These are phyloP conservation scores for Elaphurus davidianus DNA, from an alignment of 2,113 vertebrate species.

Conservation along the genomic window DNA sequence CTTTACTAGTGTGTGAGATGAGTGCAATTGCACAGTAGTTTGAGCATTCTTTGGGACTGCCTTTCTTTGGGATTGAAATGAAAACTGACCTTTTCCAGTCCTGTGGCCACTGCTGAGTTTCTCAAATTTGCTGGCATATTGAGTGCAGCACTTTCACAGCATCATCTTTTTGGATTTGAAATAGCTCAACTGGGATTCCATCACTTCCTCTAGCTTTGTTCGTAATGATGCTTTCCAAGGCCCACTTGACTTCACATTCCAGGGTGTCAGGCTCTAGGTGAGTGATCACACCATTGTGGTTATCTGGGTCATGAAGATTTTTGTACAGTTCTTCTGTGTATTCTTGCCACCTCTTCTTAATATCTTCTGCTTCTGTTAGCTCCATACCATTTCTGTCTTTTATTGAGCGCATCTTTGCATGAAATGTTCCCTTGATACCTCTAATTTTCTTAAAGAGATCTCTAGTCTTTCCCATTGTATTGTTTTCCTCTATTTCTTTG, in stretches of 20 bases:
- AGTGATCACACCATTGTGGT: neutral
- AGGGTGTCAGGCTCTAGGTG: neutral
- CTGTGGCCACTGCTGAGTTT: neutral
- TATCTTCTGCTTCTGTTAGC: neutral
- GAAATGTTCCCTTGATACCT: neutral
- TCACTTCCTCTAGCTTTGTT: neutral
- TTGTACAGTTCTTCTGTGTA: neutral
- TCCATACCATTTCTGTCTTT: neutral
- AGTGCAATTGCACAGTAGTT: fast-evolving
- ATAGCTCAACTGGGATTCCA: neutral
- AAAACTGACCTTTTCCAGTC: neutral
- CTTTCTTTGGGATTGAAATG: neutral
- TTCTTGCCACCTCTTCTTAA: neutral
- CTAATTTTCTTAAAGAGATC: neutral
- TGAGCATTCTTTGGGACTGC: neutral
- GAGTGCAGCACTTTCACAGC: neutral
- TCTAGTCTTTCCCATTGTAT: neutral
- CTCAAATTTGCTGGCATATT: neutral
- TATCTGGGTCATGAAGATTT: neutral
- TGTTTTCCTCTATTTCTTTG: neutral
- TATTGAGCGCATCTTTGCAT: neutral
- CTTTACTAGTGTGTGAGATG: neutral
- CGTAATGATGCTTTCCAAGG: neutral
- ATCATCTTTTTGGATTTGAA: neutral
- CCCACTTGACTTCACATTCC: neutral